These are phyloP conservation scores for Pseudomyrmex concolor DNA, from an alignment of 1,140 invertebrate genomes.

Conservation along the genomic window DNA sequence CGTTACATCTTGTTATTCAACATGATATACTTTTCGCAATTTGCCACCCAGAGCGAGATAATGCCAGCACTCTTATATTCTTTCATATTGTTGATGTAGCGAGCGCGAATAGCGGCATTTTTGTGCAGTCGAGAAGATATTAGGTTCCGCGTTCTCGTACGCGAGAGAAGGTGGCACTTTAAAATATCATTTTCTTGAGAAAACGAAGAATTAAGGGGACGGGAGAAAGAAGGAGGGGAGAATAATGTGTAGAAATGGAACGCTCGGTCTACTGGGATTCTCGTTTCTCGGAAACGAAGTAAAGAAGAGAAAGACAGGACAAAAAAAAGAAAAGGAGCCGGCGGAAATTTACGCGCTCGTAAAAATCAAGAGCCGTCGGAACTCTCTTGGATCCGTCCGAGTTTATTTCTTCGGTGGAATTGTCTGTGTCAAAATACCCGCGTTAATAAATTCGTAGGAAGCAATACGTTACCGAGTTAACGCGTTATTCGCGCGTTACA, in stretches of 20 bases:
- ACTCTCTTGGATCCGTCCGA: conserved; percentile 66
- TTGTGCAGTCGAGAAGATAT: conserved; percentile 35
- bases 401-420: conserved; percentile 52
- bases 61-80: conserved; percentile 28
- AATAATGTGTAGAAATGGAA: conserved; percentile 55
- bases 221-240: conserved; percentile 54
- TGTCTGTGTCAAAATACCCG: conserved; percentile 50
- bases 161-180: conserved; percentile 45
- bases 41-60: conserved; percentile 1
- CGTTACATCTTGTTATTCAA: conserved; percentile 7
- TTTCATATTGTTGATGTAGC: conserved; percentile 26
- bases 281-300: conserved; percentile 59
- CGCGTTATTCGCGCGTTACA: neutral
- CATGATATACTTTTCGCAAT: neutral
- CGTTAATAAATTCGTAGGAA: conserved; percentile 51
- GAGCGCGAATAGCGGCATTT: conserved; percentile 43
- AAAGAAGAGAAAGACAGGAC: conserved; percentile 48
- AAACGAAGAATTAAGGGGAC: conserved; percentile 53
- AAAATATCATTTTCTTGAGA: conserved; percentile 62
- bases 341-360: conserved; percentile 83
- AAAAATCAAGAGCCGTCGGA: conserved; percentile 84
- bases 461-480: conserved; percentile 21
- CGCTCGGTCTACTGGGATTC: conserved; percentile 58
- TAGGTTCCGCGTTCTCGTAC: conserved; percentile 36
- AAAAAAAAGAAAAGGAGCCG: conserved; percentile 55